phyloP scores from a whole-genome alignment of 2,113 vertebrate genomes.

The Ailuropoda melanoleuca region DNA sequence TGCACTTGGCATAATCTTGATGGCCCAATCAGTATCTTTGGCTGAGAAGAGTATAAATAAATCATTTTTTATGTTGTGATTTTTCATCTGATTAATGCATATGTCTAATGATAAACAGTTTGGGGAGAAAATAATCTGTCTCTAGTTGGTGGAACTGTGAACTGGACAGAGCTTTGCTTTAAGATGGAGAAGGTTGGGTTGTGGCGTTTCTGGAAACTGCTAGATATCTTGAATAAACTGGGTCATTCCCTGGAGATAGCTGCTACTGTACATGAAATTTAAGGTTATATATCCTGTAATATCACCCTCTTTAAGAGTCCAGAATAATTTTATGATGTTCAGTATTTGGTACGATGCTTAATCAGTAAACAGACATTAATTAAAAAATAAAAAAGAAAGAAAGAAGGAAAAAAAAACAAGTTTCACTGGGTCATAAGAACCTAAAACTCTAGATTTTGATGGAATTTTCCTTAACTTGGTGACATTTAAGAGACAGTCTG shows the following conservation, averaged over 20 bases:
- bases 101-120: constrained; percentile 3
- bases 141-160: background rate
- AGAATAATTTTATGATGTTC: background rate
- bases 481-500: background rate
- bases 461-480: background rate
- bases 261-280: background rate
- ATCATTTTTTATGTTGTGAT: constrained; percentile 40
- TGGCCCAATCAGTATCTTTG: constrained; percentile 51
- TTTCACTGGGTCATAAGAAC: background rate
- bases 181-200: background rate
- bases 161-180: background rate
- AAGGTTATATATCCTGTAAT: background rate
- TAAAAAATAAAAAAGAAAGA: background rate
- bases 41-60: constrained; percentile 69
- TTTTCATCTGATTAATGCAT: constrained; percentile 48
- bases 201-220: background rate
- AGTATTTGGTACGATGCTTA: background rate
- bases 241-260: background rate
- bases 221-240: background rate
- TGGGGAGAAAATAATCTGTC: constrained; percentile 21
- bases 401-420: background rate
- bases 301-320: background rate
- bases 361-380: background rate
- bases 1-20: constrained; percentile 64
- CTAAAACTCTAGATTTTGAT: background rate